Evolutionary conservation across 2,888 invertebrate species (phyloP).

Genomic region (Conchocele bisecta): DNA sequence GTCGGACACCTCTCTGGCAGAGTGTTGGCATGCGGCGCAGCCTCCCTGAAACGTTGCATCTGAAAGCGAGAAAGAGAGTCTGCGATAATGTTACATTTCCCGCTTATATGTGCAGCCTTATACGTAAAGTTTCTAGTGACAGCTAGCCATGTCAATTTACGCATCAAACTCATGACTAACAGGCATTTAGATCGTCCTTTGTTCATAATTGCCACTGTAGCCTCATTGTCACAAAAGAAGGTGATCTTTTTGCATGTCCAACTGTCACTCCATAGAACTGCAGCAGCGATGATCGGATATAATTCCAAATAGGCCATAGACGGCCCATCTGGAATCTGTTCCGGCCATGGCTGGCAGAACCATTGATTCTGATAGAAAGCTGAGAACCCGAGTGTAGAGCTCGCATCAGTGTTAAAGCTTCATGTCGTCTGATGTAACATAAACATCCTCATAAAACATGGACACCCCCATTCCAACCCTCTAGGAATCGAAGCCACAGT

Average conservation of each 20-base stretch:
- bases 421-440: neutral
- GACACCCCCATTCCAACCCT: conserved; percentile 27
- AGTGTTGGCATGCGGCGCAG: neutral
- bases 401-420: conserved; percentile 34
- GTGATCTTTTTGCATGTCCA: conserved; percentile 25
- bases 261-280: conserved; percentile 20
- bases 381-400: conserved; percentile 24
- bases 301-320: conserved; percentile 41
- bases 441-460: conserved; percentile 3
- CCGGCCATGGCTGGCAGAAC: conserved; percentile 28
- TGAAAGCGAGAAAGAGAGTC: too few relatives aligned
- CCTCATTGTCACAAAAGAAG: conserved; percentile 36
- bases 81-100: too few relatives aligned
- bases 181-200: conserved; percentile 25
- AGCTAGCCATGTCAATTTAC: conserved; percentile 19
- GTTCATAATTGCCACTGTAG: conserved; percentile 30
- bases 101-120: too few relatives aligned
- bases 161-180: conserved; percentile 22
- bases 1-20: neutral
- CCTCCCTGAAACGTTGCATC: neutral
- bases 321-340: neutral
- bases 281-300: conserved; percentile 40
- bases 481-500: conserved; percentile 19
- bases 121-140: neutral
- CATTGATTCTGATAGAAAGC: conserved; percentile 33